These are phyloP conservation scores for Gulo gulo DNA, from an alignment of 2,113 vertebrate species.

Conservation along the genomic window DNA sequence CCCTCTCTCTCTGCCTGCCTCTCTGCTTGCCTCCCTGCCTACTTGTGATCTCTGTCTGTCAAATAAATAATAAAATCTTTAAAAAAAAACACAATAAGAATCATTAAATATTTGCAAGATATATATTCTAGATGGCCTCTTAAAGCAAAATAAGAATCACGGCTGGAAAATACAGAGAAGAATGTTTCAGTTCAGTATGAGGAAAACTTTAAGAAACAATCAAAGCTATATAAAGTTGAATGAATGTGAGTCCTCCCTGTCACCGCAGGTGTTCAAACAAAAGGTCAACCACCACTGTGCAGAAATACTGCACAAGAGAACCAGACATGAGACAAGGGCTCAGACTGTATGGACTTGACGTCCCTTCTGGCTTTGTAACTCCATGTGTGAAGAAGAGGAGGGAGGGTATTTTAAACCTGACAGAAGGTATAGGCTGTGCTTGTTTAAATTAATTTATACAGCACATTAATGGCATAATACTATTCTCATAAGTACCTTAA, in stretches of 20 bases:
- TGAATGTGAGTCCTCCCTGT: neutral
- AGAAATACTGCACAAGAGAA: neutral
- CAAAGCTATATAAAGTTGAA: neutral
- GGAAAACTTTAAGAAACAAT: neutral
- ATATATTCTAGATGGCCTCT: neutral
- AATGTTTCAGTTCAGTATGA: neutral
- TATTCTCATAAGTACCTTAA: neutral
- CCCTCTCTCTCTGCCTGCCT: no score
- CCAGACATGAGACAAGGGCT: neutral
- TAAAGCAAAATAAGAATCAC: neutral
- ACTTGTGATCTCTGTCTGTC: no score
- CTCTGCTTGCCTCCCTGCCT: no score
- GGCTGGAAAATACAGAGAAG: neutral
- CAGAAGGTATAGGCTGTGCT: neutral
- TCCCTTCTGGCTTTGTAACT: neutral
- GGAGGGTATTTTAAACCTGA: neutral
- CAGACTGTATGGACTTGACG: neutral
- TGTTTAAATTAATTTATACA: conserved; percentile 1
- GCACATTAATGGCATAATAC: neutral
- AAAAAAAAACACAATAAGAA: neutral
- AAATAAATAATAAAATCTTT: no score
- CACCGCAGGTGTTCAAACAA: neutral
- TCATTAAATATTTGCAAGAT: neutral
- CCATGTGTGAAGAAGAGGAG: neutral
- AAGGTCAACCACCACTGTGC: neutral